Evolutionary conservation across 2,797 vertebrate genomes (phyloP).

Genomic region (Manis javanica): DNA sequence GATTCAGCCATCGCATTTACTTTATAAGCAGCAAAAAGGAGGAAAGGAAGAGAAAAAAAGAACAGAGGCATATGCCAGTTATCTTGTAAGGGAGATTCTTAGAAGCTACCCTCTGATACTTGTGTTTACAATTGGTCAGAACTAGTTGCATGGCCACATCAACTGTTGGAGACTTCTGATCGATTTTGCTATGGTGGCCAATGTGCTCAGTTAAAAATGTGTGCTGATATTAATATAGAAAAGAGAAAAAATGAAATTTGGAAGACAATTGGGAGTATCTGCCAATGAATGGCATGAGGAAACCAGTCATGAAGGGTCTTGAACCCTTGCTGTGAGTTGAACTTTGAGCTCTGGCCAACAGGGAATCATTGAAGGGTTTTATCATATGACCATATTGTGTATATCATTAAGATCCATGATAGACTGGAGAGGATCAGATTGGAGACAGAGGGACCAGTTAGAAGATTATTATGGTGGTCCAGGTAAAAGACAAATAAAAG

Average conservation of each 20-base stretch:
- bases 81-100: not conserved
- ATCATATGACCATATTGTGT: not conserved
- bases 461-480: not conserved
- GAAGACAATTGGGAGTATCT: not conserved
- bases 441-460: not conserved
- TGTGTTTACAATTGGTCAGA: not conserved
- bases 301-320: not conserved
- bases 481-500: not conserved
- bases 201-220: not conserved
- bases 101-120: not conserved
- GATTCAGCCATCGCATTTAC: not conserved
- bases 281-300: not conserved
- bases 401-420: not conserved
- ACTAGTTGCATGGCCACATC: not conserved
- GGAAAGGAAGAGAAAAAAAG: not conserved
- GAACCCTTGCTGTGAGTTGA: not conserved
- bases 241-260: not conserved
- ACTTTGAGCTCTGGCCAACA: not conserved
- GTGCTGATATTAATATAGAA: not conserved
- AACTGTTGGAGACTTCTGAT: not conserved
- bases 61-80: not conserved
- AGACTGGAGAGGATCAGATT: not conserved
- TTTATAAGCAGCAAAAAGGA: not conserved
- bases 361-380: not conserved
- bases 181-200: not conserved